Evolutionary conservation across 2,113 vertebrate species (phyloP).

Genomic region (Brachypteracias leptosomus): DNA sequence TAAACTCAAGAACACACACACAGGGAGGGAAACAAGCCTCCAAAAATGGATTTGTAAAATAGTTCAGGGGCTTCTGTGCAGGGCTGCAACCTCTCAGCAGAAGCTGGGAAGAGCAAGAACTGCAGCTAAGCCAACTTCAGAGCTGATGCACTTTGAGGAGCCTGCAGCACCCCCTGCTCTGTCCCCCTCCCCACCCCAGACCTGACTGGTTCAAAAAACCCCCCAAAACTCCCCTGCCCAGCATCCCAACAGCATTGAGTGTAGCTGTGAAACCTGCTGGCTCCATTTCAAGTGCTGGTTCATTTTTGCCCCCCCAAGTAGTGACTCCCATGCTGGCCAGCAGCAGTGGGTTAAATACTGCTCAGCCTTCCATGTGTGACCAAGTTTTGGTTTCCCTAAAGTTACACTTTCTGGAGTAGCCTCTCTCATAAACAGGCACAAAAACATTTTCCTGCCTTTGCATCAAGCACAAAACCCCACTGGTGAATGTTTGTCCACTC

Average conservation of each 20-base stretch:
- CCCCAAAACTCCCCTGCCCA: not conserved
- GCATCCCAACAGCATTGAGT: not conserved
- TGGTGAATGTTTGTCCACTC: not conserved
- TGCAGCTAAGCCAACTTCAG: not conserved
- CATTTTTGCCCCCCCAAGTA: not conserved
- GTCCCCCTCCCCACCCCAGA: not conserved
- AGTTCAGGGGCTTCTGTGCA: not conserved
- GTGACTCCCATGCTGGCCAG: not conserved
- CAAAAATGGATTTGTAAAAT: not conserved
- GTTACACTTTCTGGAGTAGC: not conserved
- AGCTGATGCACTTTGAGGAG: not conserved
- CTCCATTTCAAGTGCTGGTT: not conserved
- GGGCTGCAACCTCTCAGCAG: not conserved
- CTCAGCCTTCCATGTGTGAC: fast-evolving
- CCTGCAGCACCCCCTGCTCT: not conserved
- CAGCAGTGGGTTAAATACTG: not conserved
- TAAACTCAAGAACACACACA: not conserved
- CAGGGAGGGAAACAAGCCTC: not conserved
- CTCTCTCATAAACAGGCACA: not conserved
- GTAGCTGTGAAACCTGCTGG: fast-evolving
- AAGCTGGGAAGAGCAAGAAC: not conserved
- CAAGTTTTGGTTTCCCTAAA: not conserved
- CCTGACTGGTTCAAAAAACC: not conserved
- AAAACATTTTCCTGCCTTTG: not conserved
- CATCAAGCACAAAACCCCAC: not conserved